Evolutionary conservation across 2,888 invertebrate species (phyloP).

Genomic region (Panzeria rudis): DNA sequence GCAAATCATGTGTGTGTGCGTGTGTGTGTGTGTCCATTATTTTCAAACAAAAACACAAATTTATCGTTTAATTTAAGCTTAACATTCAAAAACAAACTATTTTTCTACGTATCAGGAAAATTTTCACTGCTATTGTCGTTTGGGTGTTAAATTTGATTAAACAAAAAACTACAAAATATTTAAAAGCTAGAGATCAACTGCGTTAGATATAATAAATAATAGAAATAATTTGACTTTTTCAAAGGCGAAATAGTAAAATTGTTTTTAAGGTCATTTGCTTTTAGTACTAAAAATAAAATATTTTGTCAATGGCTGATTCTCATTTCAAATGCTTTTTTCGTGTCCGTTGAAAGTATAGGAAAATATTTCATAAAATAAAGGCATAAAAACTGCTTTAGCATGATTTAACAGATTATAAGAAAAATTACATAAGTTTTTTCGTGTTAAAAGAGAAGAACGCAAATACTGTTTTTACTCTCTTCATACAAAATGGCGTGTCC

Average conservation of each 20-base stretch:
- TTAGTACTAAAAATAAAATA: too few relatives aligned
- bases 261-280: slow-evolving; percentile 48
- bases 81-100: slow-evolving; percentile 24
- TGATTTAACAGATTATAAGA: too few relatives aligned
- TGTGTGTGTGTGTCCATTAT: slow-evolving; percentile 13
- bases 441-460: too few relatives aligned
- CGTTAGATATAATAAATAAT: slow-evolving; percentile 33
- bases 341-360: too few relatives aligned
- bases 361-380: too few relatives aligned
- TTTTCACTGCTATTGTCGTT: slow-evolving; percentile 45
- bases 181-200: slow-evolving; percentile 4
- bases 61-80: slow-evolving; percentile 53
- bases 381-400: too few relatives aligned
- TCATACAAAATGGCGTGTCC: too few relatives aligned
- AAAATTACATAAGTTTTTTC: too few relatives aligned
- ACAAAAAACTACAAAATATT: slow-evolving; percentile 15
- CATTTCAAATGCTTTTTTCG: too few relatives aligned
- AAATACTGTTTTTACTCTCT: too few relatives aligned
- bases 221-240: slow-evolving; percentile 26
- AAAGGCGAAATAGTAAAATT: slow-evolving; percentile 1
- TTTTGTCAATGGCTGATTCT: too few relatives aligned
- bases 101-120: slow-evolving; percentile 59
- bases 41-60: slow-evolving; percentile 35
- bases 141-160: slow-evolving; percentile 60
- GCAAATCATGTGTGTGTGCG: slow-evolving; percentile 13